Evolutionary conservation across 1,140 invertebrate species (phyloP).

Genomic region (Panagrolaimus sp.): DNA sequence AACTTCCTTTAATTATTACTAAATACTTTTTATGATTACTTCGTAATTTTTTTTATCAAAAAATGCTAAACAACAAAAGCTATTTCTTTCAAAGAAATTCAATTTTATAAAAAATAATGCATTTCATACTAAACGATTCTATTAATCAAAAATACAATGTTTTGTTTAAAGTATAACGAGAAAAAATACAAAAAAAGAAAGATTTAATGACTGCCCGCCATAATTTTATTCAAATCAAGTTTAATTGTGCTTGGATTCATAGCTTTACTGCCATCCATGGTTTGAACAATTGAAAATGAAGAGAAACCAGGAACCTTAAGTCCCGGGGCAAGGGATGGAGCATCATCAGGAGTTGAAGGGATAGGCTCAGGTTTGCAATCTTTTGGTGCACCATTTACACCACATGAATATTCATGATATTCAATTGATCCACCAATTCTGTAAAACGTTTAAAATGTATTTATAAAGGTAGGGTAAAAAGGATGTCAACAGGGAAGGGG

Average conservation of each 20-base stretch:
- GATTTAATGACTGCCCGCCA: slow-evolving; percentile 9
- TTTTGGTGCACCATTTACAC: slow-evolving; percentile 32
- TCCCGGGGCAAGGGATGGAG: slow-evolving; percentile 38
- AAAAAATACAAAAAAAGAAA: too few relatives aligned
- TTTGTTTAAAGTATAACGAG: too few relatives aligned
- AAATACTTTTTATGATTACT: too few relatives aligned
- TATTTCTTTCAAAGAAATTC: too few relatives aligned
- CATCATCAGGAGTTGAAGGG: slow-evolving; percentile 44
- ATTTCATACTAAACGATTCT: too few relatives aligned
- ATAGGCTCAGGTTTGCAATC: slow-evolving; percentile 39
- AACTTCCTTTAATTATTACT: too few relatives aligned
- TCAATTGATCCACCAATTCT: slow-evolving; percentile 36
- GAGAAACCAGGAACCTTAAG: slow-evolving; percentile 42
- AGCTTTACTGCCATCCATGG: neutral
- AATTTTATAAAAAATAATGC: too few relatives aligned
- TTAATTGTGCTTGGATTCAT: slow-evolving; percentile 12
- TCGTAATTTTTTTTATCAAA: too few relatives aligned
- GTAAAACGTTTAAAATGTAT: slow-evolving; percentile 25
- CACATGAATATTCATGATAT: slow-evolving; percentile 43
- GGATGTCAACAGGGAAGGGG: too few relatives aligned
- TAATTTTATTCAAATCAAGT: slow-evolving; percentile 30
- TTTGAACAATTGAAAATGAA: slow-evolving; percentile 36
- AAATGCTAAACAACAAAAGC: too few relatives aligned
- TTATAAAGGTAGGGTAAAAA: neutral
- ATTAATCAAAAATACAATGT: too few relatives aligned